Percentiles rank a stretch among this genome's conserved stretches.
These are phyloP conservation scores for Clivina fossor DNA, from an alignment of 2,888 invertebrate species.

Conservation along the genomic window DNA sequence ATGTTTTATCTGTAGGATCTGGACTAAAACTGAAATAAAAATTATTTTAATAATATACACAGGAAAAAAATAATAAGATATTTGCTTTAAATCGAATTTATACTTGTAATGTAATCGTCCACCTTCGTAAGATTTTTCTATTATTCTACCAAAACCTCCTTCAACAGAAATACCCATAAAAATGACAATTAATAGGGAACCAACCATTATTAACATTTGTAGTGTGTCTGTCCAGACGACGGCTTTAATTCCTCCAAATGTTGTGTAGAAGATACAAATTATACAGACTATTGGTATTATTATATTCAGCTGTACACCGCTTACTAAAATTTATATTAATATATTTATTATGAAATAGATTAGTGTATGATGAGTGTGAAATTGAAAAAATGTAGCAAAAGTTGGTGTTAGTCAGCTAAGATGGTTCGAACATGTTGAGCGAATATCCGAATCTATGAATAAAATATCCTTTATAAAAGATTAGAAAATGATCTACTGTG, in stretches of 20 bases:
- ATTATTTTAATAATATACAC: background rate
- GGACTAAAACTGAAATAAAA: constrained; percentile 58
- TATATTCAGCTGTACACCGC: constrained; percentile 63
- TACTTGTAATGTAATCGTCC: constrained; percentile 50
- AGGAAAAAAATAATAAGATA: no score
- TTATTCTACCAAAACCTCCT: constrained; percentile 49
- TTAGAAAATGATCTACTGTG: no score
- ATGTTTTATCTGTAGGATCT: constrained; percentile 60
- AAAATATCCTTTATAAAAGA: no score
- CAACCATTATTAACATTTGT: constrained; percentile 50
- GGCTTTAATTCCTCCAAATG: constrained; percentile 55
- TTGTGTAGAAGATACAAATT: constrained; percentile 71
- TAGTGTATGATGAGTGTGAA: no score
- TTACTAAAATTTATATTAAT: no score
- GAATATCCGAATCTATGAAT: no score
- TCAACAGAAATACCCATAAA: constrained; percentile 47
- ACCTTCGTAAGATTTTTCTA: constrained; percentile 45
- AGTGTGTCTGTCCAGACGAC: constrained; percentile 52
- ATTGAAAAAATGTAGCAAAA: no score
- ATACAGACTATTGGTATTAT: constrained; percentile 65
- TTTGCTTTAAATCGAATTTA: no score
- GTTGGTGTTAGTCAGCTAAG: no score
- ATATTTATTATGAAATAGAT: no score
- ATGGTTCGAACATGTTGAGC: no score
- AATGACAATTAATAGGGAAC: constrained; percentile 47